These are phyloP conservation scores for Strix uralensis DNA, from an alignment of 2,113 vertebrate genomes.

Conservation along the genomic window DNA sequence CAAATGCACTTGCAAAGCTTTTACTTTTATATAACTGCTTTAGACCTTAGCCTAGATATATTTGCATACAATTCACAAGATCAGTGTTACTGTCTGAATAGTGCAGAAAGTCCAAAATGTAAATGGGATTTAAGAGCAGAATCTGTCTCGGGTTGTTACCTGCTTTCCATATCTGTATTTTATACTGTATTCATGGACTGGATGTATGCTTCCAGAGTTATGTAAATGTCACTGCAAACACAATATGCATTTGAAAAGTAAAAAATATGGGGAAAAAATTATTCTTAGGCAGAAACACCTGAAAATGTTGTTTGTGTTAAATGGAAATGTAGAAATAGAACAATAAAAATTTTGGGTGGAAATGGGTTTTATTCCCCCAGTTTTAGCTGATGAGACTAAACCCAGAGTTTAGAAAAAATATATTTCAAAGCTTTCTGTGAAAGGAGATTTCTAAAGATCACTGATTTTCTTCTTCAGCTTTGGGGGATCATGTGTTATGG, in stretches of 20 bases:
- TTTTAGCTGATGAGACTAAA: neutral
- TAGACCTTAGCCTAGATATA: neutral
- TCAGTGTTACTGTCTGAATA: neutral
- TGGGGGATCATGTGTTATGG: neutral
- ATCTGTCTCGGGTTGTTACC: neutral
- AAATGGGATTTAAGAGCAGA: neutral
- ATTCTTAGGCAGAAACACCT: neutral
- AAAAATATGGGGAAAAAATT: neutral
- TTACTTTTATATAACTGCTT: neutral
- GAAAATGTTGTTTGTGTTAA: neutral
- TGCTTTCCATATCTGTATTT: neutral
- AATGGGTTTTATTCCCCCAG: neutral
- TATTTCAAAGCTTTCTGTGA: neutral
- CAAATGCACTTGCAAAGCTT: neutral
- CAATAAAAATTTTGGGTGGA: neutral
- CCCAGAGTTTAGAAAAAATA: neutral
- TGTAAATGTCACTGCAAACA: neutral
- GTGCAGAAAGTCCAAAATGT: neutral
- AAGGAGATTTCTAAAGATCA: neutral
- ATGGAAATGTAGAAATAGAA: neutral
- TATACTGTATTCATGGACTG: accelerated
- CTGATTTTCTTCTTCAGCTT: neutral
- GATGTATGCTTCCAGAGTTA: neutral
- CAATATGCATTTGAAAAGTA: neutral
- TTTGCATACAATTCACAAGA: neutral